Base-by-base conservation (phyloP, 2,888 invertebrate species). In the Venusia cambrica region DNA sequence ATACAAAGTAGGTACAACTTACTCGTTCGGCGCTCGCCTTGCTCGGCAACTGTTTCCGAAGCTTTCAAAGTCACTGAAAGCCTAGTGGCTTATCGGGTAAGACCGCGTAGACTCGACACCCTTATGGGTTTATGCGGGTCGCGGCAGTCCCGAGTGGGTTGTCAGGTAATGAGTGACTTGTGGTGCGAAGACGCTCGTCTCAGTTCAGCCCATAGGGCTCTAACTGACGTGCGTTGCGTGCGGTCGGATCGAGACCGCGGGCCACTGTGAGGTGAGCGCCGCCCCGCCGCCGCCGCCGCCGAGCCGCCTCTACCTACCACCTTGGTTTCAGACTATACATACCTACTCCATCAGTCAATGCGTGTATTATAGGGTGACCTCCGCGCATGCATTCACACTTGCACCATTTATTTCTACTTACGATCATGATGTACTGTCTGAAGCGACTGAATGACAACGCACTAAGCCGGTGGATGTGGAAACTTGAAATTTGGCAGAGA, bases 141-240 rank as follows among this genome's bases (percentile, higher is more conserved):
- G 31, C 47, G 38, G 24, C 20, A 2, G 22, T 38, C 35, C 47
- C 35, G 24, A 10, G 16, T 7, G 5, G 5, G 7, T 11, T 6
- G 34, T 6, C 21, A n/a, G 21, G 33, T 7, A 27, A 8, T 6
- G 22, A n/a, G 11, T 11, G 31, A n/a, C n/a, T 7, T 6, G 18
- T 14, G 27, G 13, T 6, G 9, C 9, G 22, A 2, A 21, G 8
- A 19, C 45, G 46, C 39, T 37, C 42, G 21, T 17, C 18, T 22
- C 43, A 40, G 46, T 32, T 46, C 45, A 45, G 38, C 45, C 42
- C 34, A 8, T 5, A 35, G 17, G 48, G 34, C 31, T 40, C 41
- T 38, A 45, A 39, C 46, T 7, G 34, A 37, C 17, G 45, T 24
- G 41, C 26, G 45, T 18, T 3, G 14, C 25, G 49, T 27, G 32